These are phyloP conservation scores for Chrysolina americana DNA, from an alignment of 2,888 invertebrate species.

Conservation along the genomic window DNA sequence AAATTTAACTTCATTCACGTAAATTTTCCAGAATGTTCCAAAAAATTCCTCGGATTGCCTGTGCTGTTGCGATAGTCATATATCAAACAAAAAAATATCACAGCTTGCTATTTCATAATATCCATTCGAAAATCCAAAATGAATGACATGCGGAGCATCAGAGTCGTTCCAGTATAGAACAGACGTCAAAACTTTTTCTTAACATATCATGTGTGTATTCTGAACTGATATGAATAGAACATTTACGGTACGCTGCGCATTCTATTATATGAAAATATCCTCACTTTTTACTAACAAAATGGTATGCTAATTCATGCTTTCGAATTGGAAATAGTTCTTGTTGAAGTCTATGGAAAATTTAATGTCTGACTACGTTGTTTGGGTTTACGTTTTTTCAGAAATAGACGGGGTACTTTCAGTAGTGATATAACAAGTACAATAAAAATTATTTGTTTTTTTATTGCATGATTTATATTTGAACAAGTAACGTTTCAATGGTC, in stretches of 20 bases:
- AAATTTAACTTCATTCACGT: no score
- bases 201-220: constrained; percentile 52
- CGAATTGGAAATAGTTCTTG: constrained; percentile 46
- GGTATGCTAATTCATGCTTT: constrained; percentile 51
- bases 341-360: constrained; percentile 43
- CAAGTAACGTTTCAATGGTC: no score
- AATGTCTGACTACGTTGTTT: constrained; percentile 20
- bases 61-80: not conserved
- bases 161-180: constrained; percentile 49
- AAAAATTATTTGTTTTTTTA: no score
- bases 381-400: not conserved
- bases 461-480: no score
- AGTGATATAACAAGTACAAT: not conserved
- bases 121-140: constrained; percentile 52
- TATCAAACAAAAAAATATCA: constrained; percentile 27
- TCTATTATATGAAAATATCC: constrained; percentile 53
- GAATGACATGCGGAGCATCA: constrained; percentile 48
- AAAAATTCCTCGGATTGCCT: not conserved
- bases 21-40: no score
- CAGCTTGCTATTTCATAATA: constrained; percentile 49
- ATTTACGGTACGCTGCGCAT: constrained; percentile 49
- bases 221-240: constrained; percentile 54
- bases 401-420: not conserved
- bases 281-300: constrained; percentile 52
- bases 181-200: constrained; percentile 56